Base-by-base conservation (phyloP, 2,888 invertebrate species). In the Tetramorium bicarinatum region DNA sequence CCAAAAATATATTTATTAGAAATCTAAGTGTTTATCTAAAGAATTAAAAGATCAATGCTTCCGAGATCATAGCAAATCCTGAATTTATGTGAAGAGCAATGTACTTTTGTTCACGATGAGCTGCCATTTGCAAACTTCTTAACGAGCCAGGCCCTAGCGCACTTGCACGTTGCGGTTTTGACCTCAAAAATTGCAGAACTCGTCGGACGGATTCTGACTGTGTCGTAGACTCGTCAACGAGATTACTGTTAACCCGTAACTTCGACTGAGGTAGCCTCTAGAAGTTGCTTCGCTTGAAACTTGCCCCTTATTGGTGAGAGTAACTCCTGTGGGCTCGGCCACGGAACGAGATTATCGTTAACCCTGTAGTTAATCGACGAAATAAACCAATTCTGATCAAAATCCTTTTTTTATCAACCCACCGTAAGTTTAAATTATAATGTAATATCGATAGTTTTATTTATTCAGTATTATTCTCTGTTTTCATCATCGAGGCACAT, bases 321-420 rank as follows among this genome's bases (percentile, higher is more conserved):
- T 61, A 76, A 47, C 81, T 81, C 85, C 79, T 83, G 66, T 88
- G 85, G 86, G 85, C 85, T 76, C 77, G 66, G 77, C 79, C 87
- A 76, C 82, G 86, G 80, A 90, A 91, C 85, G 86, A 90, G 89
- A 88, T 91, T 91, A 90, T 87, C 89, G 91, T 91, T 91, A 92
- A 87, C 87, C 83, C 90, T 84, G 90, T 89, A 91, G 91, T 92
- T 92, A 91, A 89, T 88, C 87, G 85, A 76, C 38, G 85, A 82
- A 82, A 83, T 89, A 91, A 89, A 89, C 87, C 86, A 85, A 87
- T 89, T 91, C 79, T 66, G 25, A 29, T 21, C 67, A 82, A 76
- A 59, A 88, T 87, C 83, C 89, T 87, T 86, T 91, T 89, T 91
- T 86, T 75, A 69, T 83, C 25, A 29, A 69, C 38, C 29, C 34